Conservation (phyloP, 2,113 vertebrate species). For the Cyprinodon variegatus region DNA sequence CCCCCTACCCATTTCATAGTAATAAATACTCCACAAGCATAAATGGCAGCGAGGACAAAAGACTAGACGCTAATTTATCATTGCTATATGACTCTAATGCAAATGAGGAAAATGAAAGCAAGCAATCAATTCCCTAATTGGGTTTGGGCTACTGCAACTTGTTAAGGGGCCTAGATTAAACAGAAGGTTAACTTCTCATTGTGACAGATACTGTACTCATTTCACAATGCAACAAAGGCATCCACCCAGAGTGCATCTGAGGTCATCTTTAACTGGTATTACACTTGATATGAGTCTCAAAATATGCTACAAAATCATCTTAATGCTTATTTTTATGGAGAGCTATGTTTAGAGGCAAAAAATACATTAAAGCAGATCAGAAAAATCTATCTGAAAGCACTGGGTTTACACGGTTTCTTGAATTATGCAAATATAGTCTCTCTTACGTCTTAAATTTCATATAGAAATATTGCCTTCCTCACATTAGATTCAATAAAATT, state of each 20-base stretch:
- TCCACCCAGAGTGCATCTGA: slow-evolving; percentile 23
- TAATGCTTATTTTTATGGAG: too few species aligned
- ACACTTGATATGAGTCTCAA: neutral
- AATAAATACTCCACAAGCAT: slow-evolving; percentile 27
- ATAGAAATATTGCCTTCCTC: too few species aligned
- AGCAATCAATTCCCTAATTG: slow-evolving; percentile 73
- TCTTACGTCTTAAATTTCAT: too few species aligned
- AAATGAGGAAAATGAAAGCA: slow-evolving; percentile 70
- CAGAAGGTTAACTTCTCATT: slow-evolving; percentile 68
- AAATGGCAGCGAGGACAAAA: slow-evolving; percentile 50
- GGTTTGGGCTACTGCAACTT: slow-evolving; percentile 64
- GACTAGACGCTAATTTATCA: slow-evolving; percentile 59
- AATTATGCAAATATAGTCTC: too few species aligned
- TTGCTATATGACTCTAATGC: slow-evolving; percentile 63
- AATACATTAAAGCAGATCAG: too few species aligned
- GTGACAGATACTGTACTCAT: slow-evolving; percentile 70
- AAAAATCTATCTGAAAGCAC: too few species aligned
- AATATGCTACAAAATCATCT: neutral
- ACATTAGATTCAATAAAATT: too few species aligned
- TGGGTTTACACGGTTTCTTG: too few species aligned
- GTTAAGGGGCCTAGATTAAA: slow-evolving; percentile 65
- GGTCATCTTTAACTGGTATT: slow-evolving; percentile 8
- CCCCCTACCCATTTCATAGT: slow-evolving; percentile 22
- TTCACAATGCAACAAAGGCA: slow-evolving; percentile 55
- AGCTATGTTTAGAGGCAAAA: too few species aligned